Conservation (phyloP, 2,888 invertebrate species). For the Drosophila nr. perissopoda region DNA sequence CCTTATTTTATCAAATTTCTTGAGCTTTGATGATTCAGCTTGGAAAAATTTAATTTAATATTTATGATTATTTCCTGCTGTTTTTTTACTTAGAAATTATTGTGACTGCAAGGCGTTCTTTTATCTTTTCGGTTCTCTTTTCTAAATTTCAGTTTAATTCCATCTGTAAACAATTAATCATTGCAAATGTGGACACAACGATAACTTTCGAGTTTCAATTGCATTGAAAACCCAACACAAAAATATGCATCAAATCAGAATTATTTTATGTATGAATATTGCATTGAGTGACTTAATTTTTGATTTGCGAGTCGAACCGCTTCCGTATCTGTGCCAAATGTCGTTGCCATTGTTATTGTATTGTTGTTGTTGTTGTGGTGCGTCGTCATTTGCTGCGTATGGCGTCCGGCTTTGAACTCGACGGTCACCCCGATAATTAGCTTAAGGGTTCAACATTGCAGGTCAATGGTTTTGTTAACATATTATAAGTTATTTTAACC, state of each 20-base stretch:
- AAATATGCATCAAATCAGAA: background rate
- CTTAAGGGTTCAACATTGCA: slow-evolving; percentile 81
- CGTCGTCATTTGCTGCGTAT: slow-evolving; percentile 18
- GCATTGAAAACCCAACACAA: background rate
- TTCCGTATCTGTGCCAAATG: slow-evolving; percentile 33
- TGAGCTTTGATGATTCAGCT: background rate
- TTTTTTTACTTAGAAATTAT: background rate
- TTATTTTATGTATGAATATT: background rate
- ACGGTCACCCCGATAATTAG: slow-evolving; percentile 74
- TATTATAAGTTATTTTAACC: slow-evolving; percentile 81
- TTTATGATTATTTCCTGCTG: background rate
- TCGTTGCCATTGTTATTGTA: background rate
- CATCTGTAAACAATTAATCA: background rate
- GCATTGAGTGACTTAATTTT: background rate
- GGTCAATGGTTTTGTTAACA: slow-evolving; percentile 81
- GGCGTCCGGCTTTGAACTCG: slow-evolving; percentile 49
- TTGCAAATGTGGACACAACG: background rate
- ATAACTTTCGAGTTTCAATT: background rate
- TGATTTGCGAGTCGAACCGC: background rate
- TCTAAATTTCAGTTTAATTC: background rate
- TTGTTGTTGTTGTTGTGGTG: slow-evolving; percentile 22
- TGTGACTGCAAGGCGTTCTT: background rate
- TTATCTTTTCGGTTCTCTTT: background rate
- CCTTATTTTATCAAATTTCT: background rate
- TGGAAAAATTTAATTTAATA: background rate